Base-by-base conservation (phyloP, 2,113 vertebrate species). In the Callocephalon fimbriatum region DNA sequence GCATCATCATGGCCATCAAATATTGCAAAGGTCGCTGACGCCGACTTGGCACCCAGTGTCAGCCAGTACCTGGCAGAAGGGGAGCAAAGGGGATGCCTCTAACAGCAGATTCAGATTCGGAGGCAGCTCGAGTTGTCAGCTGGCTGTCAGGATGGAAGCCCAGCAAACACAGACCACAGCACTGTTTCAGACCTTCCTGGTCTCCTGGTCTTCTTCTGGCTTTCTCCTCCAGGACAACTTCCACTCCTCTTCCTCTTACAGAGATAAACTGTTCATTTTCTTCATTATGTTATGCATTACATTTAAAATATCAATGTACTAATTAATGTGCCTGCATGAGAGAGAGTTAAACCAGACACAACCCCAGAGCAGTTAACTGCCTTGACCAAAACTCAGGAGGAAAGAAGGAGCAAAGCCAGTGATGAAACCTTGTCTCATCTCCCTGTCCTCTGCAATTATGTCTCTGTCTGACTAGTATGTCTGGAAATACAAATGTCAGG, bases 21-120 rank as follows among this genome's bases (percentile, higher is more conserved):
- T 16, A 12, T 14, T 40, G 58, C 53, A 62, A 29, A 51, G 29
- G 44, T 13, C 9, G 0, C 3, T 12, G 71, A 26, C 23, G 20
- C 25, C 2, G 14, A 19, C 12, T 27, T 51, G 70, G 37, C 2
- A 1, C 27, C 10, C 15, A 12, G 65, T 3, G 15, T 13, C 45
- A 48, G 17, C 5, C 73, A 26, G 6, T 2, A 25, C 45, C 35
- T 15, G 51, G 35, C 63, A 58, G 59, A 38, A 51, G 31, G 20
- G 9, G 10, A 56, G 51, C 32, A 6, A 25, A 47, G 35, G 44
- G 62, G 9, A 45, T 2, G 42, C 18, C 66, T 42, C 58, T 4
- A 51, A 47, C 0, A 48, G 37, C 9, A 7, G 58, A 54, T 7
- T 37, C 6, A 3, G 14, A 2, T 12, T 14, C 1, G 2, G 40